phyloP scores from a whole-genome alignment of 2,888 invertebrate species.

The Eutolmus rufibarbis region DNA sequence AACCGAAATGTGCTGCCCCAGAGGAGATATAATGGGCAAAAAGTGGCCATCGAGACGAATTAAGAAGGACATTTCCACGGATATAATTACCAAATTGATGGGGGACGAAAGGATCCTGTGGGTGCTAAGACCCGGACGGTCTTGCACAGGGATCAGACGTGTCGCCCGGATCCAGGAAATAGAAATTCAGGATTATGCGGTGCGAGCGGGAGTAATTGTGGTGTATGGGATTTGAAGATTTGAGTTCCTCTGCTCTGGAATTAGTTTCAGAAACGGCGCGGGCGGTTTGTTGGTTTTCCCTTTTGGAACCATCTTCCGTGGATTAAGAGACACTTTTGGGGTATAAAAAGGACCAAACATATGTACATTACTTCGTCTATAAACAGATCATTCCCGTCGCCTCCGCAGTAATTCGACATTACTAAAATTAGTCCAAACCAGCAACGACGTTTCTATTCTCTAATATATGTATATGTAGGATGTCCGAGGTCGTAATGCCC shows the following conservation, averaged over 20 bases:
- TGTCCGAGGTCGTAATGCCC: no score
- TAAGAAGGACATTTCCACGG: not conserved
- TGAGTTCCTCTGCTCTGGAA: not conserved
- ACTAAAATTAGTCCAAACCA: no score
- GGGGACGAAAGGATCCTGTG: not conserved
- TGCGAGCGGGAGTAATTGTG: not conserved
- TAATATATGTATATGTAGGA: no score
- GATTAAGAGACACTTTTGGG: not conserved
- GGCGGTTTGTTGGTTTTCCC: not conserved
- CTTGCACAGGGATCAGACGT: not conserved
- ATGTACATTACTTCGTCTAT: not conserved
- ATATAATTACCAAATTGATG: slow-evolving; percentile 12
- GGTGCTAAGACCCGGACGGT: not conserved
- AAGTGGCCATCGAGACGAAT: not conserved
- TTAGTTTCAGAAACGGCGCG: not conserved
- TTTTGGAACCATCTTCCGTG: not conserved
- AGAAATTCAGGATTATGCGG: not conserved
- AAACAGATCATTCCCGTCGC: not conserved
- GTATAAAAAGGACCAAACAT: not conserved
- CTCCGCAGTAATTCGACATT: not conserved
- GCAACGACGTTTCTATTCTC: no score
- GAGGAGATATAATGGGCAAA: not conserved
- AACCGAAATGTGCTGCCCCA: not conserved
- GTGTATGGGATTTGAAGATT: not conserved
- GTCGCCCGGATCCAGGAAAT: not conserved